Conservation (phyloP, 2,888 invertebrate genomes). For the Diadegma fenestrale region DNA sequence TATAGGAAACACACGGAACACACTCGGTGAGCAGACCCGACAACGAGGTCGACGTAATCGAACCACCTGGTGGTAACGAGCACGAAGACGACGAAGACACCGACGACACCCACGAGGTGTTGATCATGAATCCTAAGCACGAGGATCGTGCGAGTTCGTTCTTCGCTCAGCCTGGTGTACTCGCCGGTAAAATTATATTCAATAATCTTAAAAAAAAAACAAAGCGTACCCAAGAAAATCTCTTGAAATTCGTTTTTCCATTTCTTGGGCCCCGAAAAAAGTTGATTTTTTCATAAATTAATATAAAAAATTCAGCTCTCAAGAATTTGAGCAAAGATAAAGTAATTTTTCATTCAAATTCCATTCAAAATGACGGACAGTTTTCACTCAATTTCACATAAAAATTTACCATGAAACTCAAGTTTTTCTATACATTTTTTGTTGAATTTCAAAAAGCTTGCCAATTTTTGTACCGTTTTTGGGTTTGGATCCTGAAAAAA, state of each 20-base stretch:
- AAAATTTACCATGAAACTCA: too few species aligned
- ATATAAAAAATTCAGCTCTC: too few species aligned
- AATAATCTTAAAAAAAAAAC: not conserved
- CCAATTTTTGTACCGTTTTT: too few species aligned
- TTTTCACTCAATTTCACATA: too few species aligned
- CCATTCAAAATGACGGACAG: too few species aligned
- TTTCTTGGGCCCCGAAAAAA: too few species aligned
- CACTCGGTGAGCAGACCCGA: constrained; percentile 80
- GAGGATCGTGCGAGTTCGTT: constrained; percentile 95
- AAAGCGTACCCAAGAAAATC: not conserved
- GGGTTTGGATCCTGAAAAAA: too few species aligned
- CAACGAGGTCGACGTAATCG: constrained; percentile 79
- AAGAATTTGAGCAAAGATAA: too few species aligned
- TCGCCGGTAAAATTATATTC: constrained; percentile 89
- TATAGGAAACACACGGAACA: constrained; percentile 56
- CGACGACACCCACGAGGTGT: constrained; percentile 88
- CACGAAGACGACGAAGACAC: constrained; percentile 80
- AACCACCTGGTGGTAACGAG: constrained; percentile 75
- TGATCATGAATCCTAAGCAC: constrained; percentile 93
- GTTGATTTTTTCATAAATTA: too few species aligned
- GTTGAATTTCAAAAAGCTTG: too few species aligned
- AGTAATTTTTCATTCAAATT: too few species aligned
- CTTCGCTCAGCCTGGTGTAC: constrained; percentile 97
- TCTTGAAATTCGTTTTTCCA: not conserved
- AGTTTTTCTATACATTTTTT: too few species aligned